phyloP scores from a whole-genome alignment of 2,797 vertebrate species.

The Macroramphosus scolopax region DNA sequence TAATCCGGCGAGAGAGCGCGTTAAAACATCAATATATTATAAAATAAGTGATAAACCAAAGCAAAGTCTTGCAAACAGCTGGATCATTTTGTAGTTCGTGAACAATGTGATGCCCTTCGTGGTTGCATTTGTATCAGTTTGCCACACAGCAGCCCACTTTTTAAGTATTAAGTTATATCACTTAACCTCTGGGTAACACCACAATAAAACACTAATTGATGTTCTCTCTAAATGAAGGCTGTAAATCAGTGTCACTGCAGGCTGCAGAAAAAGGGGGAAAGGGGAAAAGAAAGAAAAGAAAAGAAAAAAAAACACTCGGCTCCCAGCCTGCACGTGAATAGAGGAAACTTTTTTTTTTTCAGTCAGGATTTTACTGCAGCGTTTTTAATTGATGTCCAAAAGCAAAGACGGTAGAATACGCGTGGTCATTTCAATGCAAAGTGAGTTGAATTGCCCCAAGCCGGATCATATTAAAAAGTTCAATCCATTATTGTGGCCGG shows the following conservation, averaged over 20 bases:
- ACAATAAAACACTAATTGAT: slow-evolving; percentile 79
- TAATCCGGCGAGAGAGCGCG: too few relatives aligned
- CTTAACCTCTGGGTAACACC: slow-evolving; percentile 58
- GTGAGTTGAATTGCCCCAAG: neutral
- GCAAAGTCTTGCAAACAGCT: too few relatives aligned
- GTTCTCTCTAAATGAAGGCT: slow-evolving; percentile 70
- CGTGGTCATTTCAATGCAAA: too few relatives aligned
- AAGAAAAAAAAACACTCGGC: too few relatives aligned
- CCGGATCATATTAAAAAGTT: neutral
- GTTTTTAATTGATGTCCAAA: neutral
- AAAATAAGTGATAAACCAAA: too few relatives aligned
- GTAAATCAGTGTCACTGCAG: slow-evolving; percentile 63
- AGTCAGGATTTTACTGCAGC: slow-evolving; percentile 13
- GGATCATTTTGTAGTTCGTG: too few relatives aligned
- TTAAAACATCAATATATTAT: too few relatives aligned
- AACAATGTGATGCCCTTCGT: too few relatives aligned
- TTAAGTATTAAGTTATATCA: slow-evolving; percentile 64
- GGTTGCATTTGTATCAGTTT: too few relatives aligned
- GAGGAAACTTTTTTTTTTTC: slow-evolving; percentile 9
- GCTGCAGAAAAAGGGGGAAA: slow-evolving; percentile 36
- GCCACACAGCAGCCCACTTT: too few relatives aligned
- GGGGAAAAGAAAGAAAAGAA: too few relatives aligned
- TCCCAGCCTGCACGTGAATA: slow-evolving; percentile 42
- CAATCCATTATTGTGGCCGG: slow-evolving; percentile 15
- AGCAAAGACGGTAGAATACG: neutral